These are phyloP conservation scores for Melipona beecheii DNA, from an alignment of 2,888 invertebrate species.

Conservation along the genomic window DNA sequence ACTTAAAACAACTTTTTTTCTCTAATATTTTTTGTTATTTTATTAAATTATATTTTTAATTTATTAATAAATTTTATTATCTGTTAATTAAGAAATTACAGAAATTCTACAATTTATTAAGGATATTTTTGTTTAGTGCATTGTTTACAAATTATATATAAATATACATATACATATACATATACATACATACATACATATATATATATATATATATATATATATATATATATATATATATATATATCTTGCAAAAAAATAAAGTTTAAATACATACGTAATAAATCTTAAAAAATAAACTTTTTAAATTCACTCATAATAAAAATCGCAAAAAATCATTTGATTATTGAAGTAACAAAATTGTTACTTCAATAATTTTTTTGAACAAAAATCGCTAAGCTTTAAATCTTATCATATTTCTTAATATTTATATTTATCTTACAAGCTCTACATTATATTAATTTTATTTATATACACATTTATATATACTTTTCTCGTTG, in stretches of 20 bases:
- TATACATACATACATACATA: slow-evolving; percentile 19
- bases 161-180: slow-evolving; percentile 17
- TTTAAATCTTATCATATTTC: slow-evolving; percentile 23
- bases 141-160: slow-evolving; percentile 32
- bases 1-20: neutral
- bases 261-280: slow-evolving; percentile 29
- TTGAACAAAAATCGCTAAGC: slow-evolving; percentile 27
- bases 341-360: slow-evolving; percentile 7
- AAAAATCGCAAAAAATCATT: slow-evolving; percentile 60
- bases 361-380: slow-evolving; percentile 49
- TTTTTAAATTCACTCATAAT: slow-evolving; percentile 24
- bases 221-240: slow-evolving; percentile 24
- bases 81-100: slow-evolving; percentile 60
- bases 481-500: slow-evolving; percentile 61
- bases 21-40: neutral
- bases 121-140: slow-evolving; percentile 34
- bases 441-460: slow-evolving; percentile 62
- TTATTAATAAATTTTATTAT: slow-evolving; percentile 27
- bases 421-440: slow-evolving; percentile 51
- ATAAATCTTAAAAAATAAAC: slow-evolving; percentile 29
- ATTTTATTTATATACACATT: slow-evolving; percentile 50
- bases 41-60: slow-evolving; percentile 9
- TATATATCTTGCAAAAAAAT: slow-evolving; percentile 17
- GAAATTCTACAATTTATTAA: slow-evolving; percentile 48
- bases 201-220: slow-evolving; percentile 18